Evolutionary conservation across 2,113 vertebrate species (phyloP).

Genomic region (Pachyramphus minor): DNA sequence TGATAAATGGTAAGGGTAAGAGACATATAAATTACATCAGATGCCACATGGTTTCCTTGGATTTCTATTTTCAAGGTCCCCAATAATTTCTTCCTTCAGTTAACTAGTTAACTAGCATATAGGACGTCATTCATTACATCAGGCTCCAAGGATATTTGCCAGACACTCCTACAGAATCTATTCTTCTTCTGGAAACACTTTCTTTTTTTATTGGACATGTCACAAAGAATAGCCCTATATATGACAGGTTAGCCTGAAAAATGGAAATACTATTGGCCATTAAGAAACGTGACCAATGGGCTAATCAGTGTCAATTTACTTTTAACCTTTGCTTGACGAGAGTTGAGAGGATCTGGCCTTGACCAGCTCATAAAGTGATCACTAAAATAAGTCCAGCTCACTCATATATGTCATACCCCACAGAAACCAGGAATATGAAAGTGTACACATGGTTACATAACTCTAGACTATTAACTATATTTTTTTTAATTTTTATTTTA

Average conservation of each 20-base stretch:
- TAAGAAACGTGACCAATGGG: not conserved
- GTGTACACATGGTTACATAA: not conserved
- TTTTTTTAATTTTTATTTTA: not conserved
- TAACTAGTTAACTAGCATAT: not conserved
- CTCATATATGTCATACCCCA: not conserved
- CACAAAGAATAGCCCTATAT: not conserved
- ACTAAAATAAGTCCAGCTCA: not conserved
- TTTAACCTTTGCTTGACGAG: not conserved
- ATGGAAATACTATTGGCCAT: not conserved
- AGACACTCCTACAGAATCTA: not conserved
- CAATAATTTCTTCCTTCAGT: not conserved
- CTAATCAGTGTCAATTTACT: not conserved
- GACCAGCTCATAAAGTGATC: not conserved
- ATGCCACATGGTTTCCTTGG: not conserved
- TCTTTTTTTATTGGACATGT: not conserved
- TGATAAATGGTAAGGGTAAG: not conserved
- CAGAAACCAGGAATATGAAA: not conserved
- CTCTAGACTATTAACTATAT: not conserved
- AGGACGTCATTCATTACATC: not conserved
- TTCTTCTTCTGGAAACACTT: not conserved
- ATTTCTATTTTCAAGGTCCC: not conserved
- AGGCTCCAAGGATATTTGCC: not conserved
- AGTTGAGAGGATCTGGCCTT: not conserved
- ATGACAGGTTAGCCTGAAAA: not conserved
- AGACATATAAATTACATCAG: not conserved